Evolutionary conservation across 2,888 invertebrate species (phyloP), one percentile per base, ranked within the genome.

Genomic region (Enchytraeus crypticus): DNA sequence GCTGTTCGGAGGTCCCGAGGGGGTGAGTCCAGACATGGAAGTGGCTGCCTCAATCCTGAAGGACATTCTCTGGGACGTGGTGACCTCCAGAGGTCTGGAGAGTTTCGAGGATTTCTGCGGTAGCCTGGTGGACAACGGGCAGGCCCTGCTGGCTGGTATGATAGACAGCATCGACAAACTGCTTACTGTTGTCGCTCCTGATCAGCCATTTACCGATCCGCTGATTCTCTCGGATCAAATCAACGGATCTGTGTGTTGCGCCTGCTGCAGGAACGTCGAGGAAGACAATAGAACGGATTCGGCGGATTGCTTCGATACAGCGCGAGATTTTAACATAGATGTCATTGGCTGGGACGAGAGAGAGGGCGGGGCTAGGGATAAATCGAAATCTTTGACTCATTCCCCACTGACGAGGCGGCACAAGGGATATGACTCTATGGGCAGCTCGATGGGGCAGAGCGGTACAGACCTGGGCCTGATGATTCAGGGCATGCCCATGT

Each of bases 91-190:
- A 27, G 63, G 63, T 2, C 57, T 59, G 32, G 51, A 53, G 0
- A 59, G 71, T 38, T 74, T 75, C 57, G 62, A 67, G 5, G 47
- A 63, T 0, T 76, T 77, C 69, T 73, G 74, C 68, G 71, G 72
- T 60, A 67, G 71, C 4, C 57, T 75, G 5, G 62, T 72, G 18
- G 57, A 63, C 11, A 64, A 68, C 1, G 70, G 70, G 3, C 68
- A 67, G 21, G 70, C 71, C 55, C 64, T 71, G 47, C 69, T 77
- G 5, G 70, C 70, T 5, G 69, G 69, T 32, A 66, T 75, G 23
- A 63, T 74, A 21, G 71, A 71, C 51, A 74, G 71, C 34, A 71
- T 76, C 70, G 70, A 70, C 45, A 70, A 69, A 4, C 65, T 74
- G 5, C 72, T 75, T 62, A 67, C 64, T 8, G 8, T 62, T n/a